Base-by-base conservation (phyloP, 2,888 invertebrate genomes). In the Notodonta ziczac region DNA sequence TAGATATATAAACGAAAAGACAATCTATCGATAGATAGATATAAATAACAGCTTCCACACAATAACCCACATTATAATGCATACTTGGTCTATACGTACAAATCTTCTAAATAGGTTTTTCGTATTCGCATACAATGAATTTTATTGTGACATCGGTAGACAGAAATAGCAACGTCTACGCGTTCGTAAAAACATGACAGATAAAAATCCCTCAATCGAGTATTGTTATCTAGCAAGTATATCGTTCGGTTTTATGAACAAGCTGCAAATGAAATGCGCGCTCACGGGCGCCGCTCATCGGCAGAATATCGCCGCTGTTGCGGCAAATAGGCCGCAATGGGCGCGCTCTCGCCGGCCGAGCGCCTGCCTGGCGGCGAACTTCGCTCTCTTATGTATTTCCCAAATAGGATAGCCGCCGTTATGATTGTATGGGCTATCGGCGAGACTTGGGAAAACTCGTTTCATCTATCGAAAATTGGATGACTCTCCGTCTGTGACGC, bases 281-380 rank as follows among this genome's bases (percentile, higher is more conserved):
- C 82, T 83, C 88, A 87, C 86, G 76, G 82, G 73, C 72, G 70
- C 74, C 80, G 82, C 85, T 83, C 85, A 83, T 81, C 78, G 80
- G 73, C 73, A 77, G 82, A 81, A 82, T 86, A 86, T 88, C 84
- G 82, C 72, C 65, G 80, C 82, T 81, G 79, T 85, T 82, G 77
- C 73, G 76, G 79, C 85, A 86, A 86, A 87, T 85, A 84, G 84
- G 83, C 81, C 69, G 82, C 78, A 83, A 85, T 85, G 83, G 80
- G 80, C 78, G 74, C 88, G 89, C 84, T 88, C 78, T 75, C 80
- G 79, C 82, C 81, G 74, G 67, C 76, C 67, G 74, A 83, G 86
- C 88, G 89, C 84, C 88, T 79, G 84, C 76, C 80, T 85, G 89
- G 86, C 89, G 88, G 86, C 82, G 72, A 87, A 88, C 85, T 86